Evolutionary conservation across 2,113 vertebrate species (phyloP).

Genomic region (Thymallus thymallus): DNA sequence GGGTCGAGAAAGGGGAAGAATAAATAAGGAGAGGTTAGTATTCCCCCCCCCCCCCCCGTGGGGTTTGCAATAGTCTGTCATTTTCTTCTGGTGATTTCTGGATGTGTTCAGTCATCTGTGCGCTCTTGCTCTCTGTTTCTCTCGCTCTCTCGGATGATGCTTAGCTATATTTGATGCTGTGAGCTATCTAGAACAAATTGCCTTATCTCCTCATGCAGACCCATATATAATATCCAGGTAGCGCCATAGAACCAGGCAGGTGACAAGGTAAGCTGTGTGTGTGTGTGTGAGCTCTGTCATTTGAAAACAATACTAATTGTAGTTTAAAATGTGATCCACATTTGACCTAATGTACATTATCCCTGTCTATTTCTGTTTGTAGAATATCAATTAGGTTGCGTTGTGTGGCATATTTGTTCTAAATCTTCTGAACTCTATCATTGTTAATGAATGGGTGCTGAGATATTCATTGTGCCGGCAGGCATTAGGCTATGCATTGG

Average conservation of each 20-base stretch:
- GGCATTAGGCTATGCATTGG: conserved; percentile 27
- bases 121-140: not conserved
- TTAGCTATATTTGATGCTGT: not conserved
- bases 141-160: conserved; percentile 4
- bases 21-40: conserved; percentile 43
- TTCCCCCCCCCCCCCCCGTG: conserved; percentile 10
- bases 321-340: too few relatives aligned
- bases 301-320: too few relatives aligned
- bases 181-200: not conserved
- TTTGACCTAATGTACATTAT: too few relatives aligned
- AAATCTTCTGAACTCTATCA: too few relatives aligned
- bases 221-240: too few relatives aligned
- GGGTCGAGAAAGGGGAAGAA: conserved; percentile 24
- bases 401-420: too few relatives aligned
- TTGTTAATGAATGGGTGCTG: conserved; percentile 18
- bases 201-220: too few relatives aligned
- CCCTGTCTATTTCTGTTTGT: too few relatives aligned
- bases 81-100: not conserved
- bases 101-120: conserved; percentile 4
- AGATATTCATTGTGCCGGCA: conserved; percentile 16
- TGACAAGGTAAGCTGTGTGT: too few relatives aligned
- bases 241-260: too few relatives aligned
- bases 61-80: conserved; percentile 14
- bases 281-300: too few relatives aligned
- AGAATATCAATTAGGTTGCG: too few relatives aligned